phyloP scores from a whole-genome alignment of 2,888 invertebrate genomes.

The Ariolimax columbianus region DNA sequence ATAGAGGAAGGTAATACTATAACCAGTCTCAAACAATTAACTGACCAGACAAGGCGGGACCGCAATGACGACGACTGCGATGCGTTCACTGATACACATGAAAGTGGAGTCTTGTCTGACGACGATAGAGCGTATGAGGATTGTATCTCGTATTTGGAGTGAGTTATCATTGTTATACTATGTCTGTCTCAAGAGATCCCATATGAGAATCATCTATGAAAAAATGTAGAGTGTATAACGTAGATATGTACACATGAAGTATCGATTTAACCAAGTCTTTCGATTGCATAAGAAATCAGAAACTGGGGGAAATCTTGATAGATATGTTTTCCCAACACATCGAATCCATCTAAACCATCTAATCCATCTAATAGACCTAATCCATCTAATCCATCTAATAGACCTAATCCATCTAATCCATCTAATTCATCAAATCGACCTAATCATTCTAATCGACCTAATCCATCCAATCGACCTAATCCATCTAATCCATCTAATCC shows the following conservation, averaged over 20 bases:
- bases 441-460: too few relatives aligned
- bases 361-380: too few relatives aligned
- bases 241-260: not conserved
- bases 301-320: too few relatives aligned
- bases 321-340: too few relatives aligned
- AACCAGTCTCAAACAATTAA: constrained; percentile 64
- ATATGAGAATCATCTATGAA: not conserved
- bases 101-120: not conserved
- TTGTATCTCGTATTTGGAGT: constrained; percentile 22
- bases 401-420: too few relatives aligned
- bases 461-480: too few relatives aligned
- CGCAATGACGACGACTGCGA: not conserved
- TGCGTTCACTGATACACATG: not conserved
- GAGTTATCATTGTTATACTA: not conserved
- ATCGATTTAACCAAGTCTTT: not conserved
- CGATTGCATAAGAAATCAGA: not conserved
- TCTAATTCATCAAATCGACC: too few relatives aligned
- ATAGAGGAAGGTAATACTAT: constrained; percentile 71
- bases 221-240: not conserved
- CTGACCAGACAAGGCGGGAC: not conserved
- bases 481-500: too few relatives aligned
- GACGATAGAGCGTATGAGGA: constrained; percentile 24
- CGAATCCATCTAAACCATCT: too few relatives aligned
- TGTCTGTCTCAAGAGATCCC: not conserved
- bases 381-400: too few relatives aligned